Percentiles rank a stretch among this genome's conserved stretches.
These are phyloP conservation scores for Callionymus lyra DNA, from an alignment of 2,113 vertebrate species.

Conservation along the genomic window DNA sequence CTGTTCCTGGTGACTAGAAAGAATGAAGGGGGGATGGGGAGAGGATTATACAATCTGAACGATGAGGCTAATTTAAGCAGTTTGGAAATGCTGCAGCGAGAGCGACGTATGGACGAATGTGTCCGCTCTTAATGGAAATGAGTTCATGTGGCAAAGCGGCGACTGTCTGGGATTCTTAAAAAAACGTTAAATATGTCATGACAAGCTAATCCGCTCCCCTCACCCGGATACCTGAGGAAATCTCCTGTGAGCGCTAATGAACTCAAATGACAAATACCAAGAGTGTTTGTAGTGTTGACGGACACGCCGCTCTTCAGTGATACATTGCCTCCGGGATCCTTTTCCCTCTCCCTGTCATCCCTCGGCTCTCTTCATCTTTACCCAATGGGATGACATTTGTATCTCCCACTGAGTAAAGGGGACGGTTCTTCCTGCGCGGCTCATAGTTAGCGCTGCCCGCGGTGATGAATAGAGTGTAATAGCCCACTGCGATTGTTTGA, in stretches of 20 bases:
- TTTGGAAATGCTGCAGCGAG: constrained; percentile 27
- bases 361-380: constrained; percentile 18
- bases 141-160: constrained; percentile 20
- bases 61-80: constrained; percentile 50
- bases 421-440: constrained; percentile 11
- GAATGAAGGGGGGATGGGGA: constrained; percentile 18
- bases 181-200: constrained; percentile 11
- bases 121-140: constrained; percentile 28
- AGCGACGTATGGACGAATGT: not conserved
- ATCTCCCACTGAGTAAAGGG: constrained; percentile 28
- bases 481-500: constrained; percentile 43
- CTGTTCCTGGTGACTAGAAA: constrained; percentile 48
- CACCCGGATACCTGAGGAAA: constrained; percentile 27
- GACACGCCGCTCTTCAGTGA: constrained; percentile 19
- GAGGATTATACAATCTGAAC: constrained; percentile 34
- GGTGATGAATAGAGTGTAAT: constrained; percentile 49
- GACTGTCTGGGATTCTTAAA: constrained; percentile 24
- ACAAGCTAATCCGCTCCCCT: constrained; percentile 28
- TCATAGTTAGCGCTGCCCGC: constrained; percentile 20
- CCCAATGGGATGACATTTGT: constrained; percentile 43
- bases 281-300: constrained; percentile 44
- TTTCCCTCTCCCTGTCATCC: constrained; percentile 1
- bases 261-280: constrained; percentile 38
- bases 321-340: constrained; percentile 15
- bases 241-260: constrained; percentile 39